Evolutionary conservation across 2,113 vertebrate genomes (phyloP).

Genomic region (Talpa occidentalis): DNA sequence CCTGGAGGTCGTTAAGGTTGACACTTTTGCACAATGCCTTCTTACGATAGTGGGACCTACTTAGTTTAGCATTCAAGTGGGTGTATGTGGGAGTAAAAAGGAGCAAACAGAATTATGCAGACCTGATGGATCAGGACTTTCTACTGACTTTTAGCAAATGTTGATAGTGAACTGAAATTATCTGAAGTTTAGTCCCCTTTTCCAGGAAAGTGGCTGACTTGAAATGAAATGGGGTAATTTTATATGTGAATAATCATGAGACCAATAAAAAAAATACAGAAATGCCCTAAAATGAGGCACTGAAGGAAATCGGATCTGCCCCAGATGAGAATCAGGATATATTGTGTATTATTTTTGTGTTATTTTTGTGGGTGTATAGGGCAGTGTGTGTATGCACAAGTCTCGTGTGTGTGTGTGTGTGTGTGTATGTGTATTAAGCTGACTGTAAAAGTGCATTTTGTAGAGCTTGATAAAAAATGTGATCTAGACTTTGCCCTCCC

Average conservation of each 20-base stretch:
- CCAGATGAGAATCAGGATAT: background rate
- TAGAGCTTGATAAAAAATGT: background rate
- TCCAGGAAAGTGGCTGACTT: background rate
- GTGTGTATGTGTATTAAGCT: background rate
- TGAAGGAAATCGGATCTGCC: conserved; percentile 2
- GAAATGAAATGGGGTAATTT: conserved; percentile 1
- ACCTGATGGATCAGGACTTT: background rate
- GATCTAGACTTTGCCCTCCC: background rate
- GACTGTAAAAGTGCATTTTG: background rate
- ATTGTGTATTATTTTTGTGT: conserved; percentile 20
- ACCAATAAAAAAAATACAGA: background rate
- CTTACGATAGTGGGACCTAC: background rate
- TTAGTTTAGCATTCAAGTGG: background rate
- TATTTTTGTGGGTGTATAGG: background rate
- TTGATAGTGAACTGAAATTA: conserved; percentile 31
- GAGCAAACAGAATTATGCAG: background rate
- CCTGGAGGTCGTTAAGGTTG: background rate
- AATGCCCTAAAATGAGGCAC: background rate
- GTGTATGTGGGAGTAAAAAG: background rate
- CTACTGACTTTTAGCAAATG: conserved; percentile 25
- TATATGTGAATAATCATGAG: background rate
- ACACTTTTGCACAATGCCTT: background rate
- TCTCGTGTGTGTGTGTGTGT: background rate
- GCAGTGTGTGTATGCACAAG: background rate
- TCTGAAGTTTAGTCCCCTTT: background rate